Evolutionary conservation across 2,113 vertebrate genomes (phyloP).

Genomic region (Capra hircus): DNA sequence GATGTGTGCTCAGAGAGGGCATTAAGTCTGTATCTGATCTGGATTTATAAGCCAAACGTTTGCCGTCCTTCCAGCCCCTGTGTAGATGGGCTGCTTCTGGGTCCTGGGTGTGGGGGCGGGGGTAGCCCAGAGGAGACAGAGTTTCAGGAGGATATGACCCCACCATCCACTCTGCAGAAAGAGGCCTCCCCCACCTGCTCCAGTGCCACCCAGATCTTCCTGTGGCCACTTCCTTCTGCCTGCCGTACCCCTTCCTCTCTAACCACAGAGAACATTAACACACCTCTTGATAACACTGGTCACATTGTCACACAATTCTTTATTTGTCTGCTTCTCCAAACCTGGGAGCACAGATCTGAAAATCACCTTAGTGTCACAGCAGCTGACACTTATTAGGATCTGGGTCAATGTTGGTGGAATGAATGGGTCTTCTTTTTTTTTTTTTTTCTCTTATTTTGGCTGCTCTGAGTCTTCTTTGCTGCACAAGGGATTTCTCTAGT

Average conservation of each 20-base stretch:
- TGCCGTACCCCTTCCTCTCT: background rate
- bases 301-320: no score
- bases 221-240: background rate
- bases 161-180: background rate
- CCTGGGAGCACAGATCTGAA: background rate
- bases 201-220: background rate
- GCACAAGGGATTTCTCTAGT: background rate
- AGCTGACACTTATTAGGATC: background rate
- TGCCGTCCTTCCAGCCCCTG: background rate
- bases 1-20: background rate
- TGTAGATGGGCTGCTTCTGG: background rate
- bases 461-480: background rate
- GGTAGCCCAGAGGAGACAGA: background rate
- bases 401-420: background rate
- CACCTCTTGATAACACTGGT: background rate
- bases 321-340: background rate
- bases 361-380: background rate
- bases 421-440: background rate
- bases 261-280: background rate
- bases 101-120: background rate
- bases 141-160: background rate
- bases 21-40: background rate
- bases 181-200: background rate
- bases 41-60: background rate
- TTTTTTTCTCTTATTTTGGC: background rate